A percentile compares a stretch with the other conserved stretches of the same genome.
These are phyloP conservation scores for Misgurnus anguillicaudatus DNA, from an alignment of 2,113 vertebrate species.

Conservation along the genomic window DNA sequence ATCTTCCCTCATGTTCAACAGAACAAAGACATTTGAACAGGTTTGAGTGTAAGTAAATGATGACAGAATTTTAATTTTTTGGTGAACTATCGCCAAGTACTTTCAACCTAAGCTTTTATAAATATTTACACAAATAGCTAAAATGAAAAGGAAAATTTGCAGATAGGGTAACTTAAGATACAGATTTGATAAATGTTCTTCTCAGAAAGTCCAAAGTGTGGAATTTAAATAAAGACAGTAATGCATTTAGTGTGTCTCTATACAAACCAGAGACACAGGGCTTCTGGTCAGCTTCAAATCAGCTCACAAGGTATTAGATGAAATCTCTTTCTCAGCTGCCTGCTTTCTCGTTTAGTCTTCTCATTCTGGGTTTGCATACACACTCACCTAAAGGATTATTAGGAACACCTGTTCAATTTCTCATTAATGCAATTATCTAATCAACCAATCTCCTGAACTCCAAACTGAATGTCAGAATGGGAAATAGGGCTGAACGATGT, in stretches of 20 bases:
- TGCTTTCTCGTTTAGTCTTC: constrained; percentile 2
- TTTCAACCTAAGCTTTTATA: no score
- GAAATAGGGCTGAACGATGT: no score
- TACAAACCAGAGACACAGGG: neutral
- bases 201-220: neutral
- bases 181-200: neutral
- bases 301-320: constrained; percentile 33
- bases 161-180: neutral
- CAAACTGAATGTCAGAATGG: no score
- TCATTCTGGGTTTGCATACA: no score
- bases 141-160: neutral
- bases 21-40: no score
- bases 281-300: constrained; percentile 3
- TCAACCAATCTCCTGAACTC: no score
- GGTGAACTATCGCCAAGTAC: no score
- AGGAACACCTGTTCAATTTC: no score
- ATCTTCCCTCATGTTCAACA: no score
- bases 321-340: constrained; percentile 24
- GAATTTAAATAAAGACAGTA: neutral
- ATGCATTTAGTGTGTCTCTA: neutral
- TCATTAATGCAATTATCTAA: no score
- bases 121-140: neutral
- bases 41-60: neutral
- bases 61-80: neutral
- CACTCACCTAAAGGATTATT: no score